Conservation (phyloP, 2,797 vertebrate genomes). For the Enteromius unitaeniatus region DNA sequence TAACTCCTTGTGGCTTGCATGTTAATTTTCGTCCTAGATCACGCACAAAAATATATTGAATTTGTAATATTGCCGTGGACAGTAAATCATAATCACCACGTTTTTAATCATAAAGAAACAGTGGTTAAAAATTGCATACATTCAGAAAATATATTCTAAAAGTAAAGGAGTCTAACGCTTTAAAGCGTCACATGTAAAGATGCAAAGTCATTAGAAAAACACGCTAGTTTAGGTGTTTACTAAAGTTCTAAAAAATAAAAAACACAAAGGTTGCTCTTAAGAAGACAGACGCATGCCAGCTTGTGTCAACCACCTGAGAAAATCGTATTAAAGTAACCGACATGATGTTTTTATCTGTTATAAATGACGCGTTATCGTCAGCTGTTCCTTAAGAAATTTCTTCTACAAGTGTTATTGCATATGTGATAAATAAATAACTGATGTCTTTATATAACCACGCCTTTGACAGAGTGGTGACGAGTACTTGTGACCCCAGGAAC, state of each 20-base stretch:
- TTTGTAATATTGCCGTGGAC: neutral
- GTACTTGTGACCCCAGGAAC: slow-evolving; percentile 81
- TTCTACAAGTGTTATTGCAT: slow-evolving; percentile 52
- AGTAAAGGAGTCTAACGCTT: neutral
- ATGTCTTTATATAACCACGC: slow-evolving; percentile 81
- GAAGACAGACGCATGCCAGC: neutral
- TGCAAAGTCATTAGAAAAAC: neutral
- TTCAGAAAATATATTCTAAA: neutral
- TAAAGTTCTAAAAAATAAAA: neutral
- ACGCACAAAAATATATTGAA: neutral
- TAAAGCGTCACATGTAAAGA: neutral
- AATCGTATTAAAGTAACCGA: neutral
- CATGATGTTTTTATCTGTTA: neutral
- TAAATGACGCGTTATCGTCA: neutral
- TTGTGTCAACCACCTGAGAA: neutral
- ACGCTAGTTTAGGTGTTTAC: neutral
- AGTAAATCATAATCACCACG: neutral
- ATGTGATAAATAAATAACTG: slow-evolving; percentile 75
- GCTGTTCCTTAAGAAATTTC: neutral
- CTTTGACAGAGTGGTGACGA: slow-evolving; percentile 82
- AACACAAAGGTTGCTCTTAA: neutral
- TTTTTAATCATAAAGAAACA: neutral
- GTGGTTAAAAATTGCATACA: neutral
- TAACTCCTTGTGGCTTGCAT: neutral
- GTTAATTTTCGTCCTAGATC: slow-evolving; percentile 1